Evolutionary conservation across 2,888 invertebrate genomes (phyloP).

Genomic region (Meandrusa payeni): DNA sequence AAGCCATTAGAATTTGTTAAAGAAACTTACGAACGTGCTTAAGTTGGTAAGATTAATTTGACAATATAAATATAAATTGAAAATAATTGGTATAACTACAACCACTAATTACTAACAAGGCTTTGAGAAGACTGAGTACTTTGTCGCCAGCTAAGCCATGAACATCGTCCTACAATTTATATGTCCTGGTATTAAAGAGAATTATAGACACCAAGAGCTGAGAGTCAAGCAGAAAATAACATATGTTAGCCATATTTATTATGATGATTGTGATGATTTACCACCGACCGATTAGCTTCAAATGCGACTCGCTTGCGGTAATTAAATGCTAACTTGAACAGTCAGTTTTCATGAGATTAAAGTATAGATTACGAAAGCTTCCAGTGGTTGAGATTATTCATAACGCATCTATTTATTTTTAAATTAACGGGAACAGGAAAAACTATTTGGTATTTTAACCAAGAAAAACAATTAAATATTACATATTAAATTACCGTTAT

Average conservation of each 20-base stretch:
- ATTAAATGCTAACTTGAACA: constrained; percentile 10
- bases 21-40: no score
- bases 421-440: no score
- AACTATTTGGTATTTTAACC: no score
- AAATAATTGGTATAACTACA: neutral
- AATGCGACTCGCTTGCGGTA: constrained; percentile 14
- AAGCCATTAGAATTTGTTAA: no score
- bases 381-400: neutral
- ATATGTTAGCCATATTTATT: constrained; percentile 14
- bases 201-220: constrained; percentile 8
- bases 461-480: no score
- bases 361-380: constrained; percentile 10
- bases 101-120: constrained; percentile 1
- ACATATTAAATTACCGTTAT: no score
- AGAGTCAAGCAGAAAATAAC: constrained; percentile 18
- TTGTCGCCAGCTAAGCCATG: constrained; percentile 6
- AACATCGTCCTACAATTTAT: constrained; percentile 11
- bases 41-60: no score
- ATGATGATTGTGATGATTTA: constrained; percentile 20
- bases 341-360: constrained; percentile 12
- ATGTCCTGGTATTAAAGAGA: constrained; percentile 7
- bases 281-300: constrained; percentile 12
- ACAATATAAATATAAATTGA: neutral
- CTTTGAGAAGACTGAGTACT: neutral
- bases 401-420: neutral